phyloP scores from a whole-genome alignment of 1,140 invertebrate genomes.

The Mizuhopecten yessoensis region DNA sequence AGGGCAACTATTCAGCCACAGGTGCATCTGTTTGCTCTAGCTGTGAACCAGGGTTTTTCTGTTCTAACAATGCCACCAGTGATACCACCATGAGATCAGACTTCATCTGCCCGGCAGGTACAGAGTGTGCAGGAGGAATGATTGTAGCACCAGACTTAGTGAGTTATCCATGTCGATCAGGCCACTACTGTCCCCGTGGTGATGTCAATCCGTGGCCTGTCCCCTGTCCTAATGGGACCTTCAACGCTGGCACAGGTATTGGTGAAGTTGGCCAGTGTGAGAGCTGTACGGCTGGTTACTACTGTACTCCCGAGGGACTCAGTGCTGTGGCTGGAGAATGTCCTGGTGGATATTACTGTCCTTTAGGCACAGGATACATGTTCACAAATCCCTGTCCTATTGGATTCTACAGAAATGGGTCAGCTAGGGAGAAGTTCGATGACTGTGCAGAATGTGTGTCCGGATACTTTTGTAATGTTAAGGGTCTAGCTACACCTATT shows the following conservation, averaged over 20 bases:
- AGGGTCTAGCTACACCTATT: slow-evolving; percentile 78
- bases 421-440: slow-evolving; percentile 80
- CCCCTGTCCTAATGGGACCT: slow-evolving; percentile 80
- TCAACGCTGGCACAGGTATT: slow-evolving; percentile 74
- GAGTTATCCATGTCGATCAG: slow-evolving; percentile 74
- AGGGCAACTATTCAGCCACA: slow-evolving; percentile 79
- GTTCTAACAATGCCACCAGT: slow-evolving; percentile 79
- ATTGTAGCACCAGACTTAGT: slow-evolving; percentile 75
- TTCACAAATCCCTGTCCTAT: slow-evolving; percentile 78
- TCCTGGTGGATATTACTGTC: slow-evolving; percentile 79
- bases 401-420: slow-evolving; percentile 81
- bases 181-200: slow-evolving; percentile 80
- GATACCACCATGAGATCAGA: slow-evolving; percentile 71
- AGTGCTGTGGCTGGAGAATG: slow-evolving; percentile 72
- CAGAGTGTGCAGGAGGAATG: slow-evolving; percentile 81
- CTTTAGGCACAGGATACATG: slow-evolving; percentile 67
- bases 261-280: slow-evolving; percentile 77
- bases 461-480: slow-evolving; percentile 79
- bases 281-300: slow-evolving; percentile 77
- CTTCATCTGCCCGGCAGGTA: slow-evolving; percentile 78
- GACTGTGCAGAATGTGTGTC: slow-evolving; percentile 82
- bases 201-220: slow-evolving; percentile 79
- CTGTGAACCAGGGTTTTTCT: slow-evolving; percentile 80
- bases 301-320: slow-evolving; percentile 74
- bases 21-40: slow-evolving; percentile 73